A percentile compares a stretch with the other conserved stretches of the same genome.
phyloP scores from a whole-genome alignment of 64 coral and sea anemone genomes.

The Acropora tenuis region DNA sequence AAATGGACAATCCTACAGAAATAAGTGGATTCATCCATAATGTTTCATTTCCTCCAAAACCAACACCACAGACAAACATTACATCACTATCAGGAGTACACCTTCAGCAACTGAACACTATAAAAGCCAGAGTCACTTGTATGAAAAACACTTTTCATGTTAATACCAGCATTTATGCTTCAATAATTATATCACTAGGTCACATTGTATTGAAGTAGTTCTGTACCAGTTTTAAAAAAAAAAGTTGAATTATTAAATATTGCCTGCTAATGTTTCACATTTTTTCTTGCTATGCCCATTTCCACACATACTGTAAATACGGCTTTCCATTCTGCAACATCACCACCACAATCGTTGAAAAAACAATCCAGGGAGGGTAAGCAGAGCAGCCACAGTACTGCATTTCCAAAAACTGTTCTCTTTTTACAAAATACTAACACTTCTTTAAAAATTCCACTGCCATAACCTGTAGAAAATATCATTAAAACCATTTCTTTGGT shows the following conservation, averaged over 20 bases:
- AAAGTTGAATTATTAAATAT: not conserved
- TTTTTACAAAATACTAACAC: not conserved
- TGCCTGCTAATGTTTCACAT: not conserved
- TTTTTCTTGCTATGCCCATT: constrained; percentile 1
- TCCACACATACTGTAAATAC: not conserved
- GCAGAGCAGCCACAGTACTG: too few species aligned
- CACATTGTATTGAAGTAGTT: not conserved
- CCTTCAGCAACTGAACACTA: constrained; percentile 60
- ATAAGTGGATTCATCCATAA: constrained; percentile 28
- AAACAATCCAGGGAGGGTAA: not conserved
- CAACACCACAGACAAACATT: constrained; percentile 46
- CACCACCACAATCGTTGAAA: constrained; percentile 3
- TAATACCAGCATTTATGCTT: not conserved
- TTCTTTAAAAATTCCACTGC: not conserved
- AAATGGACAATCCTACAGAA: constrained; percentile 61
- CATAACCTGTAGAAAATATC: not conserved
- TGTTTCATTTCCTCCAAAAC: constrained; percentile 33
- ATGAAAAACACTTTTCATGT: constrained; percentile 10
- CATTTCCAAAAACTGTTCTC: too few species aligned
- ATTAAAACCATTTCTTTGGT: not conserved
- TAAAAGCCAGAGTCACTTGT: constrained; percentile 34
- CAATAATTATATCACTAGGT: not conserved
- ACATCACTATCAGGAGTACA: constrained; percentile 59
- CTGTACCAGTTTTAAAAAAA: constrained; percentile 17
- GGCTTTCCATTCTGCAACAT: not conserved